phyloP scores from a whole-genome alignment of 2,888 invertebrate species.

The Lymantria dispar region DNA sequence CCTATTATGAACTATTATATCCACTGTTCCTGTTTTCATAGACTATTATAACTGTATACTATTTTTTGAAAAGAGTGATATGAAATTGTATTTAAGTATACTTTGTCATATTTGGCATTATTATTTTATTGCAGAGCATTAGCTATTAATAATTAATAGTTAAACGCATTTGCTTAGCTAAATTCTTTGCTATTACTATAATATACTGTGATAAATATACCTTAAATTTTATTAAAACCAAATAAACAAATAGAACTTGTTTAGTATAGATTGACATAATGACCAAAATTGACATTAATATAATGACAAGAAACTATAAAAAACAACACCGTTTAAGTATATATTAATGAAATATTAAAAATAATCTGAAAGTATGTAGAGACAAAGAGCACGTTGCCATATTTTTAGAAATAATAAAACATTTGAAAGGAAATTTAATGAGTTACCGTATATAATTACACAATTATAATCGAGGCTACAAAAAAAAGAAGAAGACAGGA shows the following conservation, averaged over 20 bases:
- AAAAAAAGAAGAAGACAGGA: not conserved
- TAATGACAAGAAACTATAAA: not conserved
- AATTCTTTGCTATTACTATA: not conserved
- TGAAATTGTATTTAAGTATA: constrained; percentile 32
- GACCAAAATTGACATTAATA: not conserved
- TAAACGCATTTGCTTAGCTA: constrained; percentile 8
- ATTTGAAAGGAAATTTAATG: not conserved
- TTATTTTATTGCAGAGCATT: constrained; percentile 17
- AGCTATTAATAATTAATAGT: constrained; percentile 33
- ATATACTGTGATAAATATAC: not conserved
- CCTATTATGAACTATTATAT: too few relatives aligned
- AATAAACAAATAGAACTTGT: not conserved
- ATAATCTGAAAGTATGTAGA: not conserved
- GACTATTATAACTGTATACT: not conserved
- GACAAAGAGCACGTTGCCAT: not conserved
- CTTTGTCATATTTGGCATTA: constrained; percentile 24
- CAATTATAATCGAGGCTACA: not conserved
- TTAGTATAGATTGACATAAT: not conserved
- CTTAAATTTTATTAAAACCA: not conserved
- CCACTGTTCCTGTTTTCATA: too few relatives aligned
- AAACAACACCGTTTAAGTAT: not conserved
- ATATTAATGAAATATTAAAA: not conserved
- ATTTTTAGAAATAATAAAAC: not conserved
- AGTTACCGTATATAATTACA: not conserved
- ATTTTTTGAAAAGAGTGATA: constrained; percentile 6